These are phyloP conservation scores for Limanda limanda DNA, from an alignment of 2,113 vertebrate species.

Conservation along the genomic window DNA sequence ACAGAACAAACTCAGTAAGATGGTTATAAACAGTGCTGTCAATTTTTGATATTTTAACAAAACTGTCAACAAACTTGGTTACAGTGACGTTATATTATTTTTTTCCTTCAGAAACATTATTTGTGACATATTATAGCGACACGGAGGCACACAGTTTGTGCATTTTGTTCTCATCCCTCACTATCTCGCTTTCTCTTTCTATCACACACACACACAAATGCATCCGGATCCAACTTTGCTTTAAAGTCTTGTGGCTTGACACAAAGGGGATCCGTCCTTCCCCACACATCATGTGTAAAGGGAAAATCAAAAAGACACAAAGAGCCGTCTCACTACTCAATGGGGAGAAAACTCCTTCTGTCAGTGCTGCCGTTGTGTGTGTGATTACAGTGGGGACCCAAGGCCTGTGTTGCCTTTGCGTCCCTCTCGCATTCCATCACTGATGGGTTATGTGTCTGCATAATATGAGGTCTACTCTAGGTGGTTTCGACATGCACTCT, in stretches of 20 bases:
- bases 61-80: constrained; percentile 67
- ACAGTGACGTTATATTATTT: constrained; percentile 38
- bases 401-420: constrained; percentile 63
- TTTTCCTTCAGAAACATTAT: constrained; percentile 24
- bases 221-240: constrained; percentile 76
- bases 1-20: constrained; percentile 33
- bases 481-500: constrained; percentile 9
- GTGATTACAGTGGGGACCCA: constrained; percentile 77
- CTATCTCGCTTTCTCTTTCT: constrained; percentile 18
- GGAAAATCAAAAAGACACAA: constrained; percentile 81
- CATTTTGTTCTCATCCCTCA: constrained; percentile 51
- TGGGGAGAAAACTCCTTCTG: constrained; percentile 76
- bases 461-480: constrained; percentile 46
- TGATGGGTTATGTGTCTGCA: constrained; percentile 50
- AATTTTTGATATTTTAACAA: constrained; percentile 58
- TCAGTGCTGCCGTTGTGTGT: constrained; percentile 73
- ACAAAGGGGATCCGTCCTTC: constrained; percentile 80
- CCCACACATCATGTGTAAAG: constrained; percentile 71
- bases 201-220: constrained; percentile 57
- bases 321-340: constrained; percentile 72
- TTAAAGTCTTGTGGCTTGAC: constrained; percentile 80
- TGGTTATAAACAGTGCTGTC: constrained; percentile 25
- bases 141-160: constrained; percentile 57
- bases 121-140: constrained; percentile 58
- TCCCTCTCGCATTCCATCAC: constrained; percentile 46